Evolutionary conservation across 1,140 invertebrate genomes (phyloP).

Genomic region (Nasonia vitripennis): DNA sequence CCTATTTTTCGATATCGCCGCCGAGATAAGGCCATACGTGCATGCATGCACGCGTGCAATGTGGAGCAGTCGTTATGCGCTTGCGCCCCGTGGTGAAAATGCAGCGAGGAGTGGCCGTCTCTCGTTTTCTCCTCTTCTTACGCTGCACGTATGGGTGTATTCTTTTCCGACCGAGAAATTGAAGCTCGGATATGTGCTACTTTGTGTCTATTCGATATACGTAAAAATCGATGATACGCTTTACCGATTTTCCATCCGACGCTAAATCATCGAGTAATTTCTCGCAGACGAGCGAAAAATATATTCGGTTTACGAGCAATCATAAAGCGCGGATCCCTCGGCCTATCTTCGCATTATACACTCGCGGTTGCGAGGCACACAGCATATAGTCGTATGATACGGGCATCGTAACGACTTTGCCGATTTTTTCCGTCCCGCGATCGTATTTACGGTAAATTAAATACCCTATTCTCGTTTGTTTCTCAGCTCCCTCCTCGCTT

Average conservation of each 20-base stretch:
- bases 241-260: not conserved
- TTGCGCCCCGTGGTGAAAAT: conserved; percentile 14
- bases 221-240: not conserved
- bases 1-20: conserved; percentile 44
- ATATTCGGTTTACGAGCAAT: not conserved
- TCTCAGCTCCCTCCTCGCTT: not conserved
- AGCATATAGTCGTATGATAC: not conserved
- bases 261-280: not conserved
- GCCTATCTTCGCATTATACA: not conserved
- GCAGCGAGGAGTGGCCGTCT: not conserved
- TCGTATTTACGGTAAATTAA: not conserved
- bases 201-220: not conserved
- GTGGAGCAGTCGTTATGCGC: conserved; percentile 25
- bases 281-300: not conserved
- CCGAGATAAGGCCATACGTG: conserved; percentile 32
- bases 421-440: not conserved
- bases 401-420: not conserved
- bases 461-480: not conserved
- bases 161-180: not conserved
- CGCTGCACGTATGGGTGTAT: not conserved
- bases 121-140: not conserved
- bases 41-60: conserved; percentile 9
- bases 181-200: not conserved
- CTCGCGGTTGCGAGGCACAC: not conserved
- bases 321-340: not conserved